Conservation (phyloP, 2,888 invertebrate species). For the Pemphredon lugubris region DNA sequence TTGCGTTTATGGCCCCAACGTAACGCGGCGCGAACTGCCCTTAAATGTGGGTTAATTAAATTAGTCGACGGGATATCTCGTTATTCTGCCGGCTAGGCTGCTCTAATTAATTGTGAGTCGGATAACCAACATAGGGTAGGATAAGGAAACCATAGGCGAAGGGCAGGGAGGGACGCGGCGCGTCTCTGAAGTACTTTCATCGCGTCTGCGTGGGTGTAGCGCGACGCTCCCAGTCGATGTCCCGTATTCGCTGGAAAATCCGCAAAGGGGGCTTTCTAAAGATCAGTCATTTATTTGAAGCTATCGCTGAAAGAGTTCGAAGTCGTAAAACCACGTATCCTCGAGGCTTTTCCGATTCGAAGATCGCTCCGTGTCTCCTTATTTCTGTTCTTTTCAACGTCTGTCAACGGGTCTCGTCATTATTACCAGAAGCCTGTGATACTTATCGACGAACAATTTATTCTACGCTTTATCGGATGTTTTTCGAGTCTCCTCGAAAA, state of each 20-base stretch:
- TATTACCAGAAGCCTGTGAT: background rate
- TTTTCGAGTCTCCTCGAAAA: no score
- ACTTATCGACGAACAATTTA: background rate
- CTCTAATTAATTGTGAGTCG: slow-evolving; percentile 24
- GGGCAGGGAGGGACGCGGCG: background rate
- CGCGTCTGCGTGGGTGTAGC: slow-evolving; percentile 1
- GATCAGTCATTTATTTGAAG: slow-evolving; percentile 42
- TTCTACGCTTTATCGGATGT: no score
- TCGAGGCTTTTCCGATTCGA: background rate
- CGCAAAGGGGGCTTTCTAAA: slow-evolving; percentile 35
- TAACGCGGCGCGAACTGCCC: background rate
- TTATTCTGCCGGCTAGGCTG: slow-evolving; percentile 9
- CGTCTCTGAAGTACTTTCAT: slow-evolving; percentile 12
- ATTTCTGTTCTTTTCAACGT: slow-evolving; percentile 1
- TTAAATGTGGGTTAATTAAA: slow-evolving; percentile 33
- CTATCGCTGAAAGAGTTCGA: slow-evolving; percentile 20
- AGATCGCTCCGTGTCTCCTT: slow-evolving; percentile 26
- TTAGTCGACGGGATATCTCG: background rate
- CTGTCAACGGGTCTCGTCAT: background rate
- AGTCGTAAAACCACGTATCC: slow-evolving; percentile 27
- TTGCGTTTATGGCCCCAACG: background rate
- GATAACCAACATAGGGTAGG: background rate
- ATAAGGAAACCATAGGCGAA: background rate
- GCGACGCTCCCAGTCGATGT: slow-evolving; percentile 7
- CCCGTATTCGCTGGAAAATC: slow-evolving; percentile 28